Evolutionary conservation across 2,113 vertebrate genomes (phyloP), one percentile per base, ranked within the genome.

Genomic region (Bombycilla garrulus): DNA sequence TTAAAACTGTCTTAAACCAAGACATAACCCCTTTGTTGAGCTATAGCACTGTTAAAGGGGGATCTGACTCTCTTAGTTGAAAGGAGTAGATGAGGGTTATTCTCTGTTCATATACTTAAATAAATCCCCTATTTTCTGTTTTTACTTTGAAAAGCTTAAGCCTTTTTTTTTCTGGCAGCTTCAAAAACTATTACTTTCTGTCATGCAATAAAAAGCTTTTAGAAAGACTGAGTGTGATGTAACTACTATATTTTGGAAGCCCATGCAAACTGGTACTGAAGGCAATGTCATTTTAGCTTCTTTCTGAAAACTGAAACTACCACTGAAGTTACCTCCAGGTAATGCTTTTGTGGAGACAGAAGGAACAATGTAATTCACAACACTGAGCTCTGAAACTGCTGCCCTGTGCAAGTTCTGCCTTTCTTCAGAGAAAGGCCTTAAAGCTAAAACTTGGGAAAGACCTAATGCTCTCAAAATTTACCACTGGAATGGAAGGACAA

Each of bases 401-500:
- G 48, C 19, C 56, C 47, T 79, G 25, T 25, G 6, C 23, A 70
- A 51, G 7, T 53, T 60, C 23, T 64, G 25, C 10, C 22, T 62
- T 82, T 73, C 53, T 65, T 20, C 61, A 79, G 31, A 38, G 42
- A 80, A 54, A 38, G 38, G 23, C 26, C 24, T 50, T 66, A 67
- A 44, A 92, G 12, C 6, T 4, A 0, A 16, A 85, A 71, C 8
- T 29, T 10, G 0, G 54, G 24, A 53, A 77, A 65, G 36, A 62
- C 4, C 3, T 21, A 17, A 47, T 10, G 31, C 1, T 58, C 11
- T 81, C 9, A 3, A 57, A 67, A 83, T 96, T 98, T 98, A 99
- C 99, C 99, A 96, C 86, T 98, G 48, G 98, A 98, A 90, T 94
- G 95, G 77, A 99, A 99, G 60, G 98, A 98, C 77, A 99, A 93